Evolutionary conservation across 1,140 invertebrate genomes (phyloP), one percentile per base, ranked within the genome.

Genomic region (Scylla paramamosain): DNA sequence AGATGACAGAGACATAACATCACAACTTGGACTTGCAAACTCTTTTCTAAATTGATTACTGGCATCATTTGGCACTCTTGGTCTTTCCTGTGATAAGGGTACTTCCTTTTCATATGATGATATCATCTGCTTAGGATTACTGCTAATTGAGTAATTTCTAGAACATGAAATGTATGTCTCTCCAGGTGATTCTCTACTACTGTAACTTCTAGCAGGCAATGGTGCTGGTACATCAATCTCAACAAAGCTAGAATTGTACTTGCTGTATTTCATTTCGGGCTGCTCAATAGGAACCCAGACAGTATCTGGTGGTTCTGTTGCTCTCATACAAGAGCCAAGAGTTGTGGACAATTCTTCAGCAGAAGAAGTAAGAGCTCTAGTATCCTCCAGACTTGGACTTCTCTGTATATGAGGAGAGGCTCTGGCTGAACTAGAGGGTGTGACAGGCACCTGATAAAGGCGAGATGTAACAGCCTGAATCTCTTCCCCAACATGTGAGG

Each of bases 381-480:
- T 95, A n/a, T 95, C 94, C 77, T 95, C 94, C 45, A 95, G 46
- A 59, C 94, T 95, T 48, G 94, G 91, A 20, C 90, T 92, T 28
- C 94, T 91, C 83, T 92, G 90, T 59, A 92, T 95, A 29, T 52
- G 67, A 92, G 94, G 94, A 10, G 94, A 95, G 29, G 94, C 90
- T 77, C 94, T 91, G 25, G 84, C 29, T 84, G 91, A 95, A 77
- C 83, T 84, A 28, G 94, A 52, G 82, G 48, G 91, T 45, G 94
- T 95, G n/a, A 95, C 94, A 88, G 94, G 45, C 91, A 95, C 94
- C 84, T 95, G 94, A 92, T 95, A 91, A 16, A 95, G 90, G 84
- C 94, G 94, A 32, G 94, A 67, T 84, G 94, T 88, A 92, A 95
- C 90, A 88, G 90, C 94, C 84, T 95, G 94, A 31, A 95, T 87